Conservation (phyloP, 2,113 vertebrate genomes). For the Carassius carassius region DNA sequence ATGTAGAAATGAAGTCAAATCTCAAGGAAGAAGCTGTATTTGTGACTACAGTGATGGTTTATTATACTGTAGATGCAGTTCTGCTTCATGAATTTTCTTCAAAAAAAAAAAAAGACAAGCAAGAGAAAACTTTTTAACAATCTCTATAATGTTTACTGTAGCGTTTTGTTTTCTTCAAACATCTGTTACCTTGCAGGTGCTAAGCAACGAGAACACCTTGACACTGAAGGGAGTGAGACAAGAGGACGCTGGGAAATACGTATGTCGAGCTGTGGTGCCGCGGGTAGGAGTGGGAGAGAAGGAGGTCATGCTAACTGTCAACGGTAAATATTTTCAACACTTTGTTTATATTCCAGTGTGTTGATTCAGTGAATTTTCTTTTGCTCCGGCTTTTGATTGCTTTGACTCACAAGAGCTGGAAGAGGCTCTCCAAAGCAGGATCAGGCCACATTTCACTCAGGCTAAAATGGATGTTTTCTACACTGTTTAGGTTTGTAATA, state of each 20-base stretch:
- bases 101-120: background rate
- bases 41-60: slow-evolving; percentile 8
- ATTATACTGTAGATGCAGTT: slow-evolving; percentile 21
- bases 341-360: background rate
- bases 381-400: slow-evolving; percentile 31
- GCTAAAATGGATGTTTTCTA: slow-evolving; percentile 30
- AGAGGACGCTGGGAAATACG: slow-evolving; percentile 96
- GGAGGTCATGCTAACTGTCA: slow-evolving; percentile 94
- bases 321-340: slow-evolving; percentile 75
- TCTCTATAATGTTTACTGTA: background rate
- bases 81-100: background rate
- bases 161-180: background rate
- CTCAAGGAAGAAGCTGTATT: background rate
- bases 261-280: slow-evolving; percentile 93
- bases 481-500: slow-evolving; percentile 35
- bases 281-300: slow-evolving; percentile 92
- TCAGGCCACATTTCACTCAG: background rate
- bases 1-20: background rate
- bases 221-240: slow-evolving; percentile 91
- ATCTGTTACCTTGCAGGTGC: slow-evolving; percentile 77
- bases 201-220: slow-evolving; percentile 95
- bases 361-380: background rate
- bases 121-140: background rate
- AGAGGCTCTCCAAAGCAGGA: slow-evolving; percentile 21
- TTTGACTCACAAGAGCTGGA: slow-evolving; percentile 15